Percentiles rank a stretch among this genome's conserved stretches.
Evolutionary conservation across 53 echinoderm and acorn worm species (phyloP).

Genomic region (Apostichopus leukothele): DNA sequence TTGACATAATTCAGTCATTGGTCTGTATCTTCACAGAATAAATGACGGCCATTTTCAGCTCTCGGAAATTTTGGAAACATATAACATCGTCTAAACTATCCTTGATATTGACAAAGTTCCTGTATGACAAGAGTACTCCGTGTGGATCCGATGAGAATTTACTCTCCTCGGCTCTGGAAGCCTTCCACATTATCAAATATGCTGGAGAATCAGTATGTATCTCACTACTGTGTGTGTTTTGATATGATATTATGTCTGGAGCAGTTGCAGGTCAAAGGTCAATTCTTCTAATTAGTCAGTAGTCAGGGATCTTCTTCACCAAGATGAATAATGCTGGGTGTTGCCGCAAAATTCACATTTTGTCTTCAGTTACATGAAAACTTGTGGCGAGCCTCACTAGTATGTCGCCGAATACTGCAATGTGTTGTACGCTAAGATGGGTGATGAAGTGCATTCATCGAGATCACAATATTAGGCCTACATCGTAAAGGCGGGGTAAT

Average conservation of each 20-base stretch:
- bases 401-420: no score
- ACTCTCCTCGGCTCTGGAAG: background rate
- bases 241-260: background rate
- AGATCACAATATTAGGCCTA: no score
- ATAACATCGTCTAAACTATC: background rate
- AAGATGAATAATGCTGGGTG: slow-evolving; percentile 6
- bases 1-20: slow-evolving; percentile 30
- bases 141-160: background rate
- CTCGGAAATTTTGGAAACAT: background rate
- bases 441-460: no score
- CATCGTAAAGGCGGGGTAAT: no score
- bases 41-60: slow-evolving; percentile 9
- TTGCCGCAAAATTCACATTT: background rate
- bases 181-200: slow-evolving; percentile 2
- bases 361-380: no score
- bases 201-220: background rate
- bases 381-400: no score
- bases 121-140: no score
- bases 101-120: background rate
- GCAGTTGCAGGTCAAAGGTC: slow-evolving; percentile 42
- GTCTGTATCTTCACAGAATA: slow-evolving; percentile 17
- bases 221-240: background rate
- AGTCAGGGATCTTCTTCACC: slow-evolving; percentile 13
- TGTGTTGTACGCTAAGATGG: no score
- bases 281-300: slow-evolving; percentile 20